These are phyloP conservation scores for Cactoblastis cactorum DNA, from an alignment of 2,888 invertebrate species.

Conservation along the genomic window DNA sequence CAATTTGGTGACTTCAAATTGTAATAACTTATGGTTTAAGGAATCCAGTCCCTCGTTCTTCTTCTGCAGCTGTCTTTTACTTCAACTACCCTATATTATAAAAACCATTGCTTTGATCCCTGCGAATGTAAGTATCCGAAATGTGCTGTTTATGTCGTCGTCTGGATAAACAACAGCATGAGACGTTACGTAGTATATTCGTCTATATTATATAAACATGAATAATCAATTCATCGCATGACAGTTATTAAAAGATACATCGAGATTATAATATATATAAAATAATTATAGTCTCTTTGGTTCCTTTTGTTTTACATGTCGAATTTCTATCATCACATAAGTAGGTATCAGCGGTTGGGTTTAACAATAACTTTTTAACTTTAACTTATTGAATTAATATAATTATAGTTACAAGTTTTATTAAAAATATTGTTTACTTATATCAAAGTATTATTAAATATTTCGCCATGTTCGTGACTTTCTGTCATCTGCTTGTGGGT, in stretches of 20 bases:
- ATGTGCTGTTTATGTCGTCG: conserved; percentile 8
- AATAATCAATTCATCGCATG: conserved; percentile 1
- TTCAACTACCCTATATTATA: conserved; percentile 28
- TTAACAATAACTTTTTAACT: too few species aligned
- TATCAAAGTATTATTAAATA: too few species aligned
- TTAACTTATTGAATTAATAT: too few species aligned
- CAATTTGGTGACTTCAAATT: conserved; percentile 79
- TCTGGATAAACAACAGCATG: conserved; percentile 13
- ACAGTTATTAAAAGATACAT: conserved; percentile 17
- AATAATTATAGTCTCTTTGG: conserved; percentile 14
- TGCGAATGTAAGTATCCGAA: conserved; percentile 13
- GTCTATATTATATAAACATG: background rate
- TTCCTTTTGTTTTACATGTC: conserved; percentile 16
- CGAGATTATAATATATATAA: conserved; percentile 1
- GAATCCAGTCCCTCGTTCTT: conserved; percentile 75
- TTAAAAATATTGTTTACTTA: too few species aligned
- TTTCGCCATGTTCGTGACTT: too few species aligned
- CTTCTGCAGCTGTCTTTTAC: conserved; percentile 56
- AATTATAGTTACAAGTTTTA: too few species aligned
- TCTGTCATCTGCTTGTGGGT: too few species aligned
- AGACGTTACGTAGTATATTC: background rate
- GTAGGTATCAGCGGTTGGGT: background rate
- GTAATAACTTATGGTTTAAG: conserved; percentile 78
- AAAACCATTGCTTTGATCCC: conserved; percentile 18
- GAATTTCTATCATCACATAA: background rate